These are phyloP conservation scores for Torymus tubicola DNA, from an alignment of 2,888 invertebrate genomes.

Conservation along the genomic window DNA sequence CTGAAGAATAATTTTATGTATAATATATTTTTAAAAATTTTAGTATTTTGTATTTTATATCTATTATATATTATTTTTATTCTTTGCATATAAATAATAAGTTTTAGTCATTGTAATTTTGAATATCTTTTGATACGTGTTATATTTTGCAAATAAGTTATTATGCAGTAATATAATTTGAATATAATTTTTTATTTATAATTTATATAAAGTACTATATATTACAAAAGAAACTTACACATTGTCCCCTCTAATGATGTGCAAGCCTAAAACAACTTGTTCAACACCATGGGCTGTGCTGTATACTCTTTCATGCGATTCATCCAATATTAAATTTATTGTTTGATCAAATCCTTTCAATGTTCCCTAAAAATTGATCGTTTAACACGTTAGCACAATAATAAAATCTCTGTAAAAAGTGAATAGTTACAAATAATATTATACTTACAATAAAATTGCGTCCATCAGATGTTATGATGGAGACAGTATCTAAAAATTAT, in stretches of 20 bases:
- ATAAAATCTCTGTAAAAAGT: constrained; percentile 29
- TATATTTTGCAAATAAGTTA: too few relatives aligned
- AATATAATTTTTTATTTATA: too few relatives aligned
- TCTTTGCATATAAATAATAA: too few relatives aligned
- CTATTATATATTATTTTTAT: too few relatives aligned
- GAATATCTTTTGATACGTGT: too few relatives aligned
- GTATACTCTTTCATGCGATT: constrained; percentile 99
- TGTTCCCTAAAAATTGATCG: constrained; percentile 83
- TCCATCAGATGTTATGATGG: constrained; percentile 97
- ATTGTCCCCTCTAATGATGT: constrained; percentile 98
- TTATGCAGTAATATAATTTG: too few relatives aligned
- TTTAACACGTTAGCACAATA: constrained; percentile 38
- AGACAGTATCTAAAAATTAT: constrained; percentile 84
- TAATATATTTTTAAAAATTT: too few relatives aligned
- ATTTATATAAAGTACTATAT: too few relatives aligned
- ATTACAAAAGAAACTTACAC: constrained; percentile 81
- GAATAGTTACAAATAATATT: constrained; percentile 11
- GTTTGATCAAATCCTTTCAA: constrained; percentile 99
- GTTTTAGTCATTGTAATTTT: too few relatives aligned
- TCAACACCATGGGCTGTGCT: constrained; percentile 94
- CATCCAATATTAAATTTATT: constrained; percentile 98
- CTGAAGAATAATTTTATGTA: too few relatives aligned
- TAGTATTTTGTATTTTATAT: too few relatives aligned
- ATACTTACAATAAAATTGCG: constrained; percentile 91
- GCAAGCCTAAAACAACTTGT: constrained; percentile 96